Evolutionary conservation across 37 sponge, comb jelly and placozoan genomes (phyloP), one percentile per base, ranked within the genome.

Genomic region (Agelas oroides): DNA sequence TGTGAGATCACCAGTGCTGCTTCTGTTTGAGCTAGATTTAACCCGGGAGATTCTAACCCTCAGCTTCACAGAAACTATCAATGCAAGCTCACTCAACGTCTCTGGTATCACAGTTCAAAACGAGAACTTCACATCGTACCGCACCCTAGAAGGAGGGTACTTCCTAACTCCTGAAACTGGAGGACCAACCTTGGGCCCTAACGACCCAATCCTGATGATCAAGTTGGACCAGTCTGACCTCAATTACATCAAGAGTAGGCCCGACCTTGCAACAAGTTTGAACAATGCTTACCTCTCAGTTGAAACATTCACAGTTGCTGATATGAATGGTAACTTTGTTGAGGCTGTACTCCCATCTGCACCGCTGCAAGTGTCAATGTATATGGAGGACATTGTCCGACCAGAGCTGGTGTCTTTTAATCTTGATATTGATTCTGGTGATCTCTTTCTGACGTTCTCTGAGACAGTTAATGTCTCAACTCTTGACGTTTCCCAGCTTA

Each of bases 401-500:
- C 97, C 97, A 36, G 32, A 69, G 20, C 69, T 95, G 60, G 72
- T 89, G 24, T 54, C 72, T 2, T 96, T 93, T 88, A 90, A 94
- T 59, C 70, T 96, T 13, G 90, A 96, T 74, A 83, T 96, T 38
- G 70, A 94, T 72, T 27, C 80, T 18, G 89, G 87, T 34, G 64
- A 88, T 18, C 75, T 96, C 8, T 60, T 56, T 61, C 34, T 96
- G 28, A 89, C 89, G 33, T 94, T 91, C 55, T 78, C 86, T 18
- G 97, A 96, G 73, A 93, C 94, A 0, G 92, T 96, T 1, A 71
- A 93, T 91, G 92, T 96, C 2, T 85, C 89, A 5, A 80, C 86
- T 55, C 65, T 96, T 0, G 68, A 81, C 61, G 88, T 96, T 11
- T 54, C 82, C 36, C 81, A 74, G 17, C 73, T 96, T 5, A 83